Conservation (phyloP, 92 coral and sea anemone genomes). For the Palythoa heliodiscus region DNA sequence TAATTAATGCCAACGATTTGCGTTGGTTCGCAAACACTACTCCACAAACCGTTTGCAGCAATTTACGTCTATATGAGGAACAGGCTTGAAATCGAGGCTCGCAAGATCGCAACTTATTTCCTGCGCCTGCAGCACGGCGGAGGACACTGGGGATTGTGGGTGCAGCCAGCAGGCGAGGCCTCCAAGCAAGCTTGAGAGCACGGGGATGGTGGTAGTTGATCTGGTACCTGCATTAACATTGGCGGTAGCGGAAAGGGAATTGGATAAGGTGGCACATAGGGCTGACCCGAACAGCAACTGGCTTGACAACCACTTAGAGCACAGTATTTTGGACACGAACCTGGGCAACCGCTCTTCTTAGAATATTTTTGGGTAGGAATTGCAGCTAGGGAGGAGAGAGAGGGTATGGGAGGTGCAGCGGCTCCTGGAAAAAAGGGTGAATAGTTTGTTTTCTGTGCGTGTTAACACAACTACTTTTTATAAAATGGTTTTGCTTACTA, state of each 20-base stretch:
- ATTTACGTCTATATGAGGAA: too few species aligned
- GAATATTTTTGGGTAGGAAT: neutral
- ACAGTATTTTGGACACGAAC: conserved; percentile 37
- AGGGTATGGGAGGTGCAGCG: conserved; percentile 12
- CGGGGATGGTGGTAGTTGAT: neutral
- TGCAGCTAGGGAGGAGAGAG: conserved; percentile 7
- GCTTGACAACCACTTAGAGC: conserved; percentile 45
- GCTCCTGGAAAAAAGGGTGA: neutral
- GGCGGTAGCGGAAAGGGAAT: conserved; percentile 23
- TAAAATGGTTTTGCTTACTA: too few species aligned
- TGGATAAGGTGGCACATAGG: conserved; percentile 1
- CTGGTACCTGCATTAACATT: conserved; percentile 33
- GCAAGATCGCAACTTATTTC: neutral
- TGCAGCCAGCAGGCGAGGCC: conserved; percentile 27
- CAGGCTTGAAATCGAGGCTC: neutral
- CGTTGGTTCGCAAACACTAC: too few species aligned
- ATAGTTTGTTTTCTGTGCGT: neutral
- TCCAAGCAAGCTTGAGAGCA: conserved; percentile 31
- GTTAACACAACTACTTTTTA: neutral
- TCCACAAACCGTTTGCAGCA: too few species aligned
- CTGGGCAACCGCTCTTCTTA: conserved; percentile 31
- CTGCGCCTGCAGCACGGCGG: conserved; percentile 30
- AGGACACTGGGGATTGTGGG: conserved; percentile 38
- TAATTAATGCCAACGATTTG: too few species aligned
- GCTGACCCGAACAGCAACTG: conserved; percentile 41